A percentile compares a stretch with the other conserved stretches of the same genome.
These are phyloP conservation scores for Lontra canadensis DNA, from an alignment of 2,113 vertebrate species.

Conservation along the genomic window DNA sequence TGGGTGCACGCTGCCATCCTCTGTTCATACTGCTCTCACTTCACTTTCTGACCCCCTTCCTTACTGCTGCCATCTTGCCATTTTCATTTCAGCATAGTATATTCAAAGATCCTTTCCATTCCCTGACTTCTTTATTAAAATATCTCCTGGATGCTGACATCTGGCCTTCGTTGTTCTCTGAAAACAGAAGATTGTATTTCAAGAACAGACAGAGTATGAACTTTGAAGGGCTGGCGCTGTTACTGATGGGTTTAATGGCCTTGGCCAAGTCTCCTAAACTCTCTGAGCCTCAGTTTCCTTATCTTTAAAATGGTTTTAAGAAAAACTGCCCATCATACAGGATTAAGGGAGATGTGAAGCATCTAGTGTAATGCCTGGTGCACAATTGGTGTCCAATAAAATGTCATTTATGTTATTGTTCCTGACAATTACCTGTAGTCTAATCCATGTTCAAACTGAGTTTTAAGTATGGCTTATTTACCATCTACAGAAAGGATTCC, in stretches of 20 bases:
- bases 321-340: neutral
- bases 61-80: neutral
- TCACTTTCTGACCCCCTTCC: neutral
- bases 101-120: neutral
- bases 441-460: neutral
- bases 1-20: neutral
- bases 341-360: neutral
- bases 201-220: neutral
- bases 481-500: neutral
- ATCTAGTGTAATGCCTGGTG: neutral
- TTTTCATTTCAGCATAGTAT: neutral
- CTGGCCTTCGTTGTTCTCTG: neutral
- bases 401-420: neutral
- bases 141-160: neutral
- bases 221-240: neutral
- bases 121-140: conserved; percentile 9
- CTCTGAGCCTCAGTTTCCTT: neutral
- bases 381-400: neutral
- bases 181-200: conserved; percentile 2
- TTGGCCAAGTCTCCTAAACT: neutral
- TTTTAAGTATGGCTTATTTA: conserved; percentile 12
- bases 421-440: neutral
- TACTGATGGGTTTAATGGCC: neutral
- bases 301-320: neutral
- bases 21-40: neutral